Base-by-base conservation (phyloP, 2,113 vertebrate genomes). In the Dendrocopos noguchii region DNA sequence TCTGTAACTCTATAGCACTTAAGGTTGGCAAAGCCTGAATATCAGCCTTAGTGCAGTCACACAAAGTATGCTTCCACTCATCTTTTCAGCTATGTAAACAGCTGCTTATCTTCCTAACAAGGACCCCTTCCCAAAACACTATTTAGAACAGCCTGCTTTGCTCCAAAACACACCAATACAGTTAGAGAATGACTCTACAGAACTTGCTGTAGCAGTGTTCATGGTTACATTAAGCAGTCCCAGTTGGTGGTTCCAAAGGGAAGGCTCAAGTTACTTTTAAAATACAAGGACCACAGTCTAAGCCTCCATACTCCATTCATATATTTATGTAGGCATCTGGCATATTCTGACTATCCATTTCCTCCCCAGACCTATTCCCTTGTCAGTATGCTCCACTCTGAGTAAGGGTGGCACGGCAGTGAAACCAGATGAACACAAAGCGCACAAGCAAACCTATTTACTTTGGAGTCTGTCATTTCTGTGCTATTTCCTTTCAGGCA, bases 331-430 rank as follows among this genome's bases (percentile, higher is more conserved):
- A 83, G 33, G 25, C 53, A 75, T 88, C 78, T 95, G 52, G 59
- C 31, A 15, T 84, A 46, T 22, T 44, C 64, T 64, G 67, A 29
- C 60, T 25, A 63, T 63, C 60, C 46, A 16, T 80, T 94, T 92
- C 75, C 72, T 71, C 42, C 52, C 20, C 34, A 70, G 80, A 33
- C 15, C 22, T 60, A 31, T 70, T 76, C 63, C 46, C 36, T 57
- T 78, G 29, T 20, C 66, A 67, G 17, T 5, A 2, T 21, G 22
- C 29, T 18, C 22, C 0, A 0, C 14, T 85, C 68, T 52, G 28
- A 61, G 46, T 17, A 34, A 60, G 31, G 42, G 53, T 29, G 47
- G 22, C 65, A 90, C 31, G 64, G 57, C 67, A 70, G 36, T 42
- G 57, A 90, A 67, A 59, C 60, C 39, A 4, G 56, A 33, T 20